A percentile compares a stretch with the other conserved stretches of the same genome.
Conservation (phyloP, 2,113 vertebrate species). For the Mixornis gularis region DNA sequence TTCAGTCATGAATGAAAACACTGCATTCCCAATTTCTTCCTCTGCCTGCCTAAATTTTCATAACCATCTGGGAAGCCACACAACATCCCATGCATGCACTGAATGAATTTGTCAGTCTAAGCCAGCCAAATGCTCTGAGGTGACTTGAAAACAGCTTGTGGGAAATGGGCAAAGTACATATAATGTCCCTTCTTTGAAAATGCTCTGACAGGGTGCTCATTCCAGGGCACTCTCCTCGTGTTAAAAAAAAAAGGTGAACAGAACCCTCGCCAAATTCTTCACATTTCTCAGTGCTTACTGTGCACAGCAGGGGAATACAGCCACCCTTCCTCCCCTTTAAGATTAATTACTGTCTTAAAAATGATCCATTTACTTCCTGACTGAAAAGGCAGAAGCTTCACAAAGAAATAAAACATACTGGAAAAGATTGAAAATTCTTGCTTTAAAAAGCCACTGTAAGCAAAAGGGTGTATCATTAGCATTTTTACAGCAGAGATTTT, state of each 20-base stretch:
- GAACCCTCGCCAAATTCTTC: background rate
- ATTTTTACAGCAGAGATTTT: background rate
- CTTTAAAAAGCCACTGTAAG: constrained; percentile 7
- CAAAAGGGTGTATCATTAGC: constrained; percentile 3
- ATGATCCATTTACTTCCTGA: background rate
- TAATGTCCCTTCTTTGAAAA: background rate
- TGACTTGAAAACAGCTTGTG: background rate
- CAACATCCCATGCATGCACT: background rate
- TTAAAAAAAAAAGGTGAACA: background rate
- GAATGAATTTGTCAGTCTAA: background rate
- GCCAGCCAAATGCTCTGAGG: background rate
- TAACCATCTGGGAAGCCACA: background rate
- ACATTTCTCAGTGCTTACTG: background rate
- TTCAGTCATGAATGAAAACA: constrained; percentile 20
- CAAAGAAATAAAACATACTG: constrained; percentile 1
- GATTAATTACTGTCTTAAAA: constrained; percentile 4
- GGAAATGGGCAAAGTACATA: background rate
- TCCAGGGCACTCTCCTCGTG: background rate
- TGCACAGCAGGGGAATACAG: background rate
- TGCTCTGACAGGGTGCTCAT: background rate
- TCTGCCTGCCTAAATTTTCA: constrained; percentile 8
- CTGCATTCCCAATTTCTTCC: constrained; percentile 22
- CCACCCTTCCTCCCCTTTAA: background rate
- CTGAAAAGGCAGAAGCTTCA: background rate
- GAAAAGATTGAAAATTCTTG: background rate